Base-by-base conservation (phyloP, 2,888 invertebrate genomes). In the Piscicola geometra region DNA sequence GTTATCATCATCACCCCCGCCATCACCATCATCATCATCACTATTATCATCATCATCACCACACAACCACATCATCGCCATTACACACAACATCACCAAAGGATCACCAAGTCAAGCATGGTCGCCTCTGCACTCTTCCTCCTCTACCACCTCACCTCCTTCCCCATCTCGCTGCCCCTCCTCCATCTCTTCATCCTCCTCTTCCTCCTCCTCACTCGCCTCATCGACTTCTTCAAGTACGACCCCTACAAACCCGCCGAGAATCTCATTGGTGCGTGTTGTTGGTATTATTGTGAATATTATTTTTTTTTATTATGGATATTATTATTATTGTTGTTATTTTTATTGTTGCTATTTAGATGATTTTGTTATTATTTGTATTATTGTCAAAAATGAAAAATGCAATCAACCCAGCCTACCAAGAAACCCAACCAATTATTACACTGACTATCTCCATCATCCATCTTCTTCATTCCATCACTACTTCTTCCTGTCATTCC, bases 201-300 rank as follows among this genome's bases (percentile, higher is more conserved):
- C 50, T 74, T 76, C 72, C 76, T 77, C 85, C 93, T 96, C 71
- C 95, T 96, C 88, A 95, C 96, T 87, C 95, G 93, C 90, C 86
- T 99, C 78, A 95, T 96, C 21, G 0, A 18, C 47, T 73, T 25
- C 67, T 76, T 73, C 52, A 30, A 52, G 35, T 21, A 73, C 84
- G 99, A 99, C 88, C 99, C 99, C 50, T 98, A 99, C 87, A 90
- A 95, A 82, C 99, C 99, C 18, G 95, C 99, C 85, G 99, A 99
- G 88, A 99, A 99, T 86, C 88, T 99, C 76, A 92, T 93, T 88
- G 97, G 96, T 85, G 95, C 97, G 30, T 87, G n/a, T n/a, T n/a
- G n/a, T n/a, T n/a, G n/a, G n/a, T n/a, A n/a, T n/a, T n/a, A n/a
- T n/a, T n/a, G n/a, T n/a, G n/a, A n/a, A n/a, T n/a, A n/a, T n/a